A percentile compares a stretch with the other conserved stretches of the same genome.
These are phyloP conservation scores for Megalops atlanticus DNA, from an alignment of 2,113 vertebrate genomes.

Conservation along the genomic window DNA sequence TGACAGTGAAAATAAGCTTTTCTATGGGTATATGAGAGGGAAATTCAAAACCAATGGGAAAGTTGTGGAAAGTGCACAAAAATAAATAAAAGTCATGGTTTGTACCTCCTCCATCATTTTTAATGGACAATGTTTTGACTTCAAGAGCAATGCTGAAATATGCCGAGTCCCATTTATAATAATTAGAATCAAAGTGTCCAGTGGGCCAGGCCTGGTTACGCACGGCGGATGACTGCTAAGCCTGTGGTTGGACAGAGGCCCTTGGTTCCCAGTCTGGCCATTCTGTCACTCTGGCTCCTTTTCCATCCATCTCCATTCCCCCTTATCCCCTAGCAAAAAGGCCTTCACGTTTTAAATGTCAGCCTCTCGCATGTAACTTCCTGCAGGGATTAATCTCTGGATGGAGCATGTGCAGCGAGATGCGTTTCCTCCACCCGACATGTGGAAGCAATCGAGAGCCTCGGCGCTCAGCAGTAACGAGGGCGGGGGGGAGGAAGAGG, in stretches of 20 bases:
- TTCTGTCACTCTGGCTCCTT: not conserved
- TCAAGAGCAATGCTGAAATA: slow-evolving; percentile 3
- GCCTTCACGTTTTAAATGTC: slow-evolving; percentile 32
- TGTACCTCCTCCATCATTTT: slow-evolving; percentile 12
- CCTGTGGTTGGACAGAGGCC: not conserved
- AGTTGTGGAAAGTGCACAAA: not conserved
- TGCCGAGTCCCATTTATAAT: slow-evolving; percentile 11
- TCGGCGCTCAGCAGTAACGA: not conserved
- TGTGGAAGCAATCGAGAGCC: slow-evolving; percentile 24
- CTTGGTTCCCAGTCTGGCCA: not conserved
- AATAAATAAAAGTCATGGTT: slow-evolving; percentile 19
- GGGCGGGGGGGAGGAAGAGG: not conserved
- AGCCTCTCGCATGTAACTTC: slow-evolving; percentile 27
- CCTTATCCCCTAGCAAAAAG: not conserved
- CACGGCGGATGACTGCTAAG: not conserved
- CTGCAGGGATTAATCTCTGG: slow-evolving; percentile 25
- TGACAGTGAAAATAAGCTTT: slow-evolving; percentile 15
- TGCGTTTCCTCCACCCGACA: slow-evolving; percentile 16
- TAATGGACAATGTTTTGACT: slow-evolving; percentile 25
- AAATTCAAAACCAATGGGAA: slow-evolving; percentile 30
- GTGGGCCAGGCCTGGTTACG: not conserved
- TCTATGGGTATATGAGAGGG: slow-evolving; percentile 2
- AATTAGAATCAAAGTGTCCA: slow-evolving; percentile 17
- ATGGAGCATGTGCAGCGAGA: slow-evolving; percentile 5
- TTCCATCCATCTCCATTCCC: not conserved